phyloP scores from a whole-genome alignment of 2,888 invertebrate genomes.

The Cheilosia impressa region DNA sequence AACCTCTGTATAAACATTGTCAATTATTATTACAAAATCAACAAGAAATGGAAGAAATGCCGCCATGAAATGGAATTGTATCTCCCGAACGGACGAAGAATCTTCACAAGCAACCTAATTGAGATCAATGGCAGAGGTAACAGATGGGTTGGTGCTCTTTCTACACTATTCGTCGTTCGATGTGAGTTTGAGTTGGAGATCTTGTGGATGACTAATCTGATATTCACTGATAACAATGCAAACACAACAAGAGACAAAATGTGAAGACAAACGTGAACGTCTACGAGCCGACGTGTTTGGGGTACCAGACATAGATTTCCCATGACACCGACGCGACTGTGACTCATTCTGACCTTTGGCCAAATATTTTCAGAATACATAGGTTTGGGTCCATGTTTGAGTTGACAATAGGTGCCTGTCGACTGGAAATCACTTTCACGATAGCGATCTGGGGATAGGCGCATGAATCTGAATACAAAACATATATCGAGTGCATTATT shows the following conservation, averaged over 20 bases:
- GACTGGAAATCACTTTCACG: constrained; percentile 26
- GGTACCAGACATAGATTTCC: constrained; percentile 15
- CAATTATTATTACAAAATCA: constrained; percentile 68
- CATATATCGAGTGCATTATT: neutral
- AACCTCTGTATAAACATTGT: constrained; percentile 51
- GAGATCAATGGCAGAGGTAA: constrained; percentile 64
- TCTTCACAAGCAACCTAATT: constrained; percentile 68
- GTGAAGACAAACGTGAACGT: constrained; percentile 56
- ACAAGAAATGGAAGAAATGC: constrained; percentile 25
- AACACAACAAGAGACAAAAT: constrained; percentile 32
- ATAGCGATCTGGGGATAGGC: neutral
- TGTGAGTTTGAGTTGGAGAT: constrained; percentile 22
- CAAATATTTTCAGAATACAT: constrained; percentile 15
- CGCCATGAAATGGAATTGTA: constrained; percentile 25
- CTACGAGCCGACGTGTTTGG: constrained; percentile 60
- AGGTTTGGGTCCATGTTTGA: constrained; percentile 4
- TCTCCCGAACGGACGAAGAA: constrained; percentile 23
- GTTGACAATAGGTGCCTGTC: constrained; percentile 21
- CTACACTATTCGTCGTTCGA: neutral
- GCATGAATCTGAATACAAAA: neutral
- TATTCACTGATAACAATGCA: constrained; percentile 63
- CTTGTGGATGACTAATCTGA: constrained; percentile 74
- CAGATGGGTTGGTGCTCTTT: constrained; percentile 20
- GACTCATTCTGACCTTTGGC: constrained; percentile 59
- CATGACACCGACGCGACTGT: constrained; percentile 27